A percentile compares a stretch with the other conserved stretches of the same genome.
phyloP scores from a whole-genome alignment of 1,140 invertebrate species.

The Parapsyche elsis region DNA sequence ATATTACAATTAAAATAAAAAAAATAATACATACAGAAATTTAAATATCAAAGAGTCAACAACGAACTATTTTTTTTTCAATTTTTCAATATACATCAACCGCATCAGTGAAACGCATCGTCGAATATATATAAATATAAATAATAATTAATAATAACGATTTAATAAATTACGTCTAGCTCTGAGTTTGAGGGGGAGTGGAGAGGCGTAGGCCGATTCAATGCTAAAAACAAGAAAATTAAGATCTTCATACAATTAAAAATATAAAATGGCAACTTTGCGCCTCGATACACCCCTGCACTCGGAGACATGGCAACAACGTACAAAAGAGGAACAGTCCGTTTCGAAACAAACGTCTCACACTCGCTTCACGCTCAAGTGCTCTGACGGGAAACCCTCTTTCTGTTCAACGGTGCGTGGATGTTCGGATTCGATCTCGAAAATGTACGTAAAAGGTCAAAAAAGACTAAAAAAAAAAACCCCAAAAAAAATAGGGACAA shows the following conservation, averaged over 20 bases:
- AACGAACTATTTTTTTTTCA: constrained; percentile 35
- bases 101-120: background rate
- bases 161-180: constrained; percentile 45
- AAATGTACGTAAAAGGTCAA: background rate
- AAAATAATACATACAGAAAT: background rate
- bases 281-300: background rate
- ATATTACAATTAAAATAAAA: constrained; percentile 21
- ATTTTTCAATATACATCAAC: constrained; percentile 22
- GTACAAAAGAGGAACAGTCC: constrained; percentile 24
- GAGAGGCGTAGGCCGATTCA: background rate
- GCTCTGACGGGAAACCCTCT: background rate
- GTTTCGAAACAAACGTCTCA: constrained; percentile 24
- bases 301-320: constrained; percentile 44
- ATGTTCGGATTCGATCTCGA: constrained; percentile 26
- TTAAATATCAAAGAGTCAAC: constrained; percentile 43
- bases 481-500: background rate
- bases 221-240: background rate
- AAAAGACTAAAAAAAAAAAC: background rate
- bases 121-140: constrained; percentile 40
- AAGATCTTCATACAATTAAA: background rate
- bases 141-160: constrained; percentile 42
- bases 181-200: background rate
- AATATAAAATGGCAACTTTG: background rate
- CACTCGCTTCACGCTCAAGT: constrained; percentile 22
- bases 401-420: constrained; percentile 18